phyloP scores from a whole-genome alignment of 2,888 invertebrate genomes.

The Craniophora ligustri region DNA sequence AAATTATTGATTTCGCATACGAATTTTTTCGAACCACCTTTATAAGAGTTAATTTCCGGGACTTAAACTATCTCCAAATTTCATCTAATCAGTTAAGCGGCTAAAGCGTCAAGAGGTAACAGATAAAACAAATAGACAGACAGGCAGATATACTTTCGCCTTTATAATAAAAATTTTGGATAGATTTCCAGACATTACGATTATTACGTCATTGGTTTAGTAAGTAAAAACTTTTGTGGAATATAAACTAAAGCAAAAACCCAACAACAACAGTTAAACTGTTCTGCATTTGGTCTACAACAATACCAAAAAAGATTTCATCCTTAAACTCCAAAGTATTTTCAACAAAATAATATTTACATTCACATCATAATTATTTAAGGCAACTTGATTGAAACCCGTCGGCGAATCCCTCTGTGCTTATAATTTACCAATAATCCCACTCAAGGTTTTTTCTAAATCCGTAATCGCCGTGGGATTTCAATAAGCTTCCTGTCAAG shows the following conservation, averaged over 20 bases:
- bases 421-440: constrained; percentile 84
- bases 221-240: neutral
- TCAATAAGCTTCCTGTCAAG: constrained; percentile 82
- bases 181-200: no score
- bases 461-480: constrained; percentile 83
- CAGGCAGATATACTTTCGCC: no score
- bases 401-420: constrained; percentile 67
- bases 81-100: no score
- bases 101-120: no score
- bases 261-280: constrained; percentile 3
- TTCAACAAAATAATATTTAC: constrained; percentile 53
- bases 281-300: constrained; percentile 35
- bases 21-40: no score
- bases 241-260: neutral
- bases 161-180: no score
- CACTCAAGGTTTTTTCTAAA: constrained; percentile 82
- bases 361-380: constrained; percentile 69
- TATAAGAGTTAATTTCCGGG: no score
- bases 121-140: no score
- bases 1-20: no score
- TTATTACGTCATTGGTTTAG: no score
- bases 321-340: constrained; percentile 11
- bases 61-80: no score
- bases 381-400: constrained; percentile 63
- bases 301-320: constrained; percentile 19